Conservation (phyloP, 2,888 invertebrate genomes). For the Polylopha cassiicola region DNA sequence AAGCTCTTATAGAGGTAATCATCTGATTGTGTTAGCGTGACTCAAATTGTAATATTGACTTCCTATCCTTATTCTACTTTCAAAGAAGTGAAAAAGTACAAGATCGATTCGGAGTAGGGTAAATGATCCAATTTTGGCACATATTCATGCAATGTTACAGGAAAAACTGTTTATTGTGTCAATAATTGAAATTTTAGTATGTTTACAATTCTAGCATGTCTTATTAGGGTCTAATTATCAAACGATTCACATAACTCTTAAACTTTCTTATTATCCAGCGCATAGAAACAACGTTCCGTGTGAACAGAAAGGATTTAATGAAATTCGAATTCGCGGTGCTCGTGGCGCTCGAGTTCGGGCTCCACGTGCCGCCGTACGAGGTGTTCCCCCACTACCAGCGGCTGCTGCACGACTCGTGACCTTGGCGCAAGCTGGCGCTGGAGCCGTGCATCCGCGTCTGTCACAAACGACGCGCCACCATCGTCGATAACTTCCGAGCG, state of each 20-base stretch:
- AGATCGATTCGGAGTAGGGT: no score
- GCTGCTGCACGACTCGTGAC: constrained; percentile 94
- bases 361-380: constrained; percentile 94
- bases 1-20: constrained; percentile 90
- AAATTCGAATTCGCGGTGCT: constrained; percentile 96
- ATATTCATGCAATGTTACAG: neutral
- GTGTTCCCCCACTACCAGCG: constrained; percentile 97
- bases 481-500: constrained; percentile 53
- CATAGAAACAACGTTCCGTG: constrained; percentile 92
- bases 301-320: constrained; percentile 93
- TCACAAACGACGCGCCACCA: constrained; percentile 51
- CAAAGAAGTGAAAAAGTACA: no score
- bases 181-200: no score
- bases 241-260: neutral
- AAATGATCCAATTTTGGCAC: no score
- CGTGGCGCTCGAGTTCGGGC: constrained; percentile 95
- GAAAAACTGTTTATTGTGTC: no score
- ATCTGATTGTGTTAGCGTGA: no score
- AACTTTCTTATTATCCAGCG: constrained; percentile 73
- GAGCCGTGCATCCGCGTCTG: constrained; percentile 41
- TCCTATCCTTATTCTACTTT: no score
- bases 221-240: no score
- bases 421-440: constrained; percentile 50
- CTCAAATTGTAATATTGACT: no score
- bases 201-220: no score